Evolutionary conservation across 2,888 invertebrate species (phyloP).

Genomic region (Villa cingulata): DNA sequence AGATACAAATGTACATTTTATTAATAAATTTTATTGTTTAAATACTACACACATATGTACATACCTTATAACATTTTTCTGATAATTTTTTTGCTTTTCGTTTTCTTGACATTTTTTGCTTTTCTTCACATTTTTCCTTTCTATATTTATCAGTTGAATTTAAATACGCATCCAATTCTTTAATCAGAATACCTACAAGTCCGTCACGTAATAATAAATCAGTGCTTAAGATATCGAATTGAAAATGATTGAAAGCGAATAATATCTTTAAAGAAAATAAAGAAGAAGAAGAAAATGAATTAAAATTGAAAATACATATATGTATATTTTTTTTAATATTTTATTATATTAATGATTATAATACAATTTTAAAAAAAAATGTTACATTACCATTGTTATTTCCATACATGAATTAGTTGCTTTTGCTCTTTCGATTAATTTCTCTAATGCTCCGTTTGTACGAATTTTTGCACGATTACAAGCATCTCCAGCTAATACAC

Average conservation of each 20-base stretch:
- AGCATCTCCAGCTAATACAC: conserved; percentile 30
- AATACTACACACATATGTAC: too few relatives aligned
- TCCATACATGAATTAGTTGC: conserved; percentile 27
- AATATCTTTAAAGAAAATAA: conserved; percentile 20
- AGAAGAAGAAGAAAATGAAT: background rate
- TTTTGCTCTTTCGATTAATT: conserved; percentile 28
- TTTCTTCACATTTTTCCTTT: conserved; percentile 28
- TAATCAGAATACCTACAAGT: conserved; percentile 39
- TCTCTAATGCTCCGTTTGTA: conserved; percentile 30
- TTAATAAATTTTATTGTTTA: too few relatives aligned
- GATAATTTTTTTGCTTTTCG: conserved; percentile 19
- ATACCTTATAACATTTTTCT: background rate
- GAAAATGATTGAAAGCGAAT: conserved; percentile 38
- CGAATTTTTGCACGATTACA: conserved; percentile 35
- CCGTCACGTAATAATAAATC: conserved; percentile 42
- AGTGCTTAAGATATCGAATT: conserved; percentile 36
- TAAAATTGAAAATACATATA: background rate
- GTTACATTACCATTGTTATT: conserved; percentile 23
- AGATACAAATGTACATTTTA: background rate
- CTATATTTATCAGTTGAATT: conserved; percentile 28
- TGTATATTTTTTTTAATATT: background rate
- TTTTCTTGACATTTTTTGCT: conserved; percentile 21
- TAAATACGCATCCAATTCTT: conserved; percentile 33
- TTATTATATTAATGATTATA: background rate
- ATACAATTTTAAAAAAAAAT: too few relatives aligned